Evolutionary conservation across 1,140 invertebrate species (phyloP).

Genomic region (Zaprionus kolodkinae): DNA sequence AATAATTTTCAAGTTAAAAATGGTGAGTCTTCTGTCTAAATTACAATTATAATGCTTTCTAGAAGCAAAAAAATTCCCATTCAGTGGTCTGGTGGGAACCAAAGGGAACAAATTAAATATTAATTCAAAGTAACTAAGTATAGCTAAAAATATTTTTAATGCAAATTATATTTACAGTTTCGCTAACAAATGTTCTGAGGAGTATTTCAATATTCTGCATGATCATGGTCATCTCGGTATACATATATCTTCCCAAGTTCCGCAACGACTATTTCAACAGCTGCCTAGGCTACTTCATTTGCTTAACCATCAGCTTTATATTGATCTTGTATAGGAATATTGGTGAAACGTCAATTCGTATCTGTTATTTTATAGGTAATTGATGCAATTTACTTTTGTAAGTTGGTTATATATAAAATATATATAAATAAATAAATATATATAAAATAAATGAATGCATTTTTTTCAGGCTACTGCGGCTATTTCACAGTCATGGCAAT

Average conservation of each 20-base stretch:
- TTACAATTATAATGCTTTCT: too few species aligned
- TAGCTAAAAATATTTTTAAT: not conserved
- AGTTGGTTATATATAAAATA: too few species aligned
- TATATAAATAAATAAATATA: too few species aligned
- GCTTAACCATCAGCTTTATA: not conserved
- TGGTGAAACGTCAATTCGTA: too few species aligned
- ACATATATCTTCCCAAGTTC: slow-evolving; percentile 5
- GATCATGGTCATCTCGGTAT: not conserved
- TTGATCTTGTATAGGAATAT: too few species aligned
- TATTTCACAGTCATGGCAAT: slow-evolving; percentile 5
- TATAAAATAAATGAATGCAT: too few species aligned
- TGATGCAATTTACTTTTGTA: too few species aligned
- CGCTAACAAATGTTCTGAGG: not conserved
- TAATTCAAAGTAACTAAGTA: not conserved
- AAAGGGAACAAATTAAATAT: too few species aligned
- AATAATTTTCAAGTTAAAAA: too few species aligned
- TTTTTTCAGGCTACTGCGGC: not conserved
- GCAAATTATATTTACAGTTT: slow-evolving; percentile 4
- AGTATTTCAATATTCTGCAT: slow-evolving; percentile 9
- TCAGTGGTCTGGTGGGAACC: too few species aligned
- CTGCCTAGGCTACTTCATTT: slow-evolving; percentile 4
- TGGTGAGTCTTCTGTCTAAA: too few species aligned
- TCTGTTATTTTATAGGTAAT: slow-evolving; percentile 6
- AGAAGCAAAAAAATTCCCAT: too few species aligned
- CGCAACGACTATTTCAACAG: not conserved